phyloP scores from a whole-genome alignment of 2,113 vertebrate species.

The Dipodomys spectabilis region DNA sequence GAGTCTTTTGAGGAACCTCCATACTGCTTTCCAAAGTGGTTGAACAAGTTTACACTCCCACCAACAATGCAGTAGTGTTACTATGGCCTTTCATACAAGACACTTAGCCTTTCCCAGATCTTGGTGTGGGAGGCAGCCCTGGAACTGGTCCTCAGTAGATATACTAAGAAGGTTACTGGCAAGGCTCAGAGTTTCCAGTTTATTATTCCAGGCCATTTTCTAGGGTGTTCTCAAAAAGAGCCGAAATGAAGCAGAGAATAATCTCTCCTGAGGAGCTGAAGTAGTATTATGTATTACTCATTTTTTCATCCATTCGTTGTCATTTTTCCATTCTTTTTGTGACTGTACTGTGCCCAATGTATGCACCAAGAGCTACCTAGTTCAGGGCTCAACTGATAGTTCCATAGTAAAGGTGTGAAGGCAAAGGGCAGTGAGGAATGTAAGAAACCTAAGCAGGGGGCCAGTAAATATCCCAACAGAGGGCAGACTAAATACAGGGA shows the following conservation, averaged over 20 bases:
- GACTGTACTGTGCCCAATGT: not conserved
- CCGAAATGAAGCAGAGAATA: not conserved
- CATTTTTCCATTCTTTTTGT: not conserved
- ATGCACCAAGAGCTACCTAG: not conserved
- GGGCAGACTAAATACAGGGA: not conserved
- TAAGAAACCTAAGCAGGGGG: not conserved
- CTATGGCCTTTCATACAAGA: not conserved
- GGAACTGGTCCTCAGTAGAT: too few relatives aligned
- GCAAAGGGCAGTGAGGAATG: not conserved
- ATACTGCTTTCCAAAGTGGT: too few relatives aligned
- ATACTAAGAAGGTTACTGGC: not conserved
- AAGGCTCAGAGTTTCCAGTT: not conserved
- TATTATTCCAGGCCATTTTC: not conserved
- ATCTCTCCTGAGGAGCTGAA: not conserved
- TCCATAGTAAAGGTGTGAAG: not conserved
- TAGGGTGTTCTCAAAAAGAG: not conserved
- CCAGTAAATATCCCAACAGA: not conserved
- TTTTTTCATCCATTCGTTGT: not conserved
- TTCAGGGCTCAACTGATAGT: not conserved
- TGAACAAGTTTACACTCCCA: too few relatives aligned
- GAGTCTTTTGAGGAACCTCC: too few relatives aligned
- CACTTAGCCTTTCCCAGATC: too few relatives aligned
- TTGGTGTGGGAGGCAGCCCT: not conserved
- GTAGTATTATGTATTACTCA: not conserved
- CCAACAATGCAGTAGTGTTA: too few relatives aligned